These are phyloP conservation scores for Kradibia gibbosae DNA, from an alignment of 1,140 invertebrate genomes.

Conservation along the genomic window DNA sequence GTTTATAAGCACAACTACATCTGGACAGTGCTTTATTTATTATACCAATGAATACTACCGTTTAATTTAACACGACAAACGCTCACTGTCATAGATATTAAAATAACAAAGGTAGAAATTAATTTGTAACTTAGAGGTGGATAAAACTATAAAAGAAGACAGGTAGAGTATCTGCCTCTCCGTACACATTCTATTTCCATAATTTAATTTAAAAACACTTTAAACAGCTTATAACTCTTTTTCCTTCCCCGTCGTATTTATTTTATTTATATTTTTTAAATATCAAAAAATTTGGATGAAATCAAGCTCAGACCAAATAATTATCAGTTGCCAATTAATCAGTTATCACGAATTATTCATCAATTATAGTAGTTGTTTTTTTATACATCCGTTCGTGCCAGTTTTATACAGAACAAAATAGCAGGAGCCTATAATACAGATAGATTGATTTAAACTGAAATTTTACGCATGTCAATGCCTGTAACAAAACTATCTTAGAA, in stretches of 20 bases:
- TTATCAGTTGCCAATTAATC: conserved; percentile 64
- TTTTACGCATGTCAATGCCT: too few species aligned
- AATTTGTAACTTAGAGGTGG: conserved; percentile 36
- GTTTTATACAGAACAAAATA: conserved; percentile 69
- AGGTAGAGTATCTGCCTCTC: conserved; percentile 64
- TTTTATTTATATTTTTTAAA: conserved; percentile 58
- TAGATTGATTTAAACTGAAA: conserved; percentile 19
- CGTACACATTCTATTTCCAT: conserved; percentile 72
- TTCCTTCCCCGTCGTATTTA: conserved; percentile 63
- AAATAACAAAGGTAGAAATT: conserved; percentile 50
- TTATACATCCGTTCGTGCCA: conserved; percentile 69
- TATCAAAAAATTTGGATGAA: conserved; percentile 66
- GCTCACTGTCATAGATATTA: conserved; percentile 50
- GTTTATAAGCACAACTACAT: conserved; percentile 46
- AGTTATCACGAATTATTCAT: conserved; percentile 50
- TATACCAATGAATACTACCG: conserved; percentile 50
- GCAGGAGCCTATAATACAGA: conserved; percentile 62
- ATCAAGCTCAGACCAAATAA: conserved; percentile 63
- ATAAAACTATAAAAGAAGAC: conserved; percentile 54
- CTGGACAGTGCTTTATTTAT: conserved; percentile 45
- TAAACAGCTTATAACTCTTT: conserved; percentile 68
- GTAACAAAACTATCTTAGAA: too few species aligned
- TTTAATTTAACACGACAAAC: conserved; percentile 51
- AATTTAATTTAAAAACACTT: conserved; percentile 73
- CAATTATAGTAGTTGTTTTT: conserved; percentile 68